phyloP scores from a whole-genome alignment of 1,140 invertebrate genomes.

The Scaptomyza hsui region DNA sequence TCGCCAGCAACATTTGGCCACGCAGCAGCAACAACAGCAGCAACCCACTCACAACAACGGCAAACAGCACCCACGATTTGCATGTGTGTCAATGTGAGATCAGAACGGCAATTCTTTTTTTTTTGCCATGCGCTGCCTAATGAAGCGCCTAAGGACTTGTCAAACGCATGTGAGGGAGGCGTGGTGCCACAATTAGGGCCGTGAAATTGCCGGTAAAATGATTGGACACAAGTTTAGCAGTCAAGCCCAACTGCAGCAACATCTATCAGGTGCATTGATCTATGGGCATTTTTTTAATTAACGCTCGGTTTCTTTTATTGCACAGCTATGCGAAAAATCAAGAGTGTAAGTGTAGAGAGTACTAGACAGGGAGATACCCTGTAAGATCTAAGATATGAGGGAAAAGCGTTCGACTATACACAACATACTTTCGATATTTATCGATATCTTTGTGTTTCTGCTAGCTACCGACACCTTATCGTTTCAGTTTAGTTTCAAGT shows the following conservation, averaged over 20 bases:
- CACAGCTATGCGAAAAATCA: conserved; percentile 43
- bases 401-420: no score
- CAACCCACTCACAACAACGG: conserved; percentile 60
- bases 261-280: conserved; percentile 81
- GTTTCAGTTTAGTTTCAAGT: no score
- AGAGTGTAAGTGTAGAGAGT: not conserved
- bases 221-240: conserved; percentile 24
- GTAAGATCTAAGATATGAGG: not conserved
- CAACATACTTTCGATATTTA: no score
- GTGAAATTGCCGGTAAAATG: conserved; percentile 13
- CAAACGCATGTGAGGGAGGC: conserved; percentile 26
- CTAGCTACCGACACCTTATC: no score
- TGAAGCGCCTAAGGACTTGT: conserved; percentile 75
- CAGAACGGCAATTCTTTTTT: conserved; percentile 17
- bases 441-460: no score
- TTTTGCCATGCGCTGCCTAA: conserved; percentile 40
- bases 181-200: conserved; percentile 24
- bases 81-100: conserved; percentile 53
- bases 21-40: conserved; percentile 52
- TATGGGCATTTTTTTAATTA: conserved; percentile 82
- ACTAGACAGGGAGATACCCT: not conserved
- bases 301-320: conserved; percentile 80
- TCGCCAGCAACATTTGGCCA: conserved; percentile 51
- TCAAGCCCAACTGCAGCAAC: conserved; percentile 17
- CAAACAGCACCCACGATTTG: conserved; percentile 49